phyloP scores from a whole-genome alignment of 2,888 invertebrate genomes.

The Oxycera nigricornis region DNA sequence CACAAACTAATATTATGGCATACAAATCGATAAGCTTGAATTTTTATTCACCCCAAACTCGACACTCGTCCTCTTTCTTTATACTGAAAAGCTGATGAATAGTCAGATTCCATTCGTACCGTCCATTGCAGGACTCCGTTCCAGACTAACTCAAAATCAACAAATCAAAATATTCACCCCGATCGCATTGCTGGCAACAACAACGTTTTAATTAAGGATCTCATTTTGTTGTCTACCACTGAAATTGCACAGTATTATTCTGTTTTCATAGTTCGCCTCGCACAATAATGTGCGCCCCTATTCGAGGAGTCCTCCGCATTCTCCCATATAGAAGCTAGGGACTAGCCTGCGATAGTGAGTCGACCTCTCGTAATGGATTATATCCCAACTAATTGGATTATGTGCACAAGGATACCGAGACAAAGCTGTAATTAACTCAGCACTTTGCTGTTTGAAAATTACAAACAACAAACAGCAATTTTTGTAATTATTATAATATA shows the following conservation, averaged over 20 bases:
- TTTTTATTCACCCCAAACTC: no score
- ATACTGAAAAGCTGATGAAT: no score
- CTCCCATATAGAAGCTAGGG: background rate
- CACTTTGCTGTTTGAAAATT: background rate
- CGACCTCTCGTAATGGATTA: background rate
- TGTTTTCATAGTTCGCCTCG: background rate
- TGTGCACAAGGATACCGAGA: background rate
- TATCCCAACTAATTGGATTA: constrained; percentile 12
- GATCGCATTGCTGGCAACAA: background rate
- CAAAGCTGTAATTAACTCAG: constrained; percentile 5
- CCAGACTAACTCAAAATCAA: background rate
- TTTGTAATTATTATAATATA: background rate
- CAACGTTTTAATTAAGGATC: constrained; percentile 26
- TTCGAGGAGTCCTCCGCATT: background rate
- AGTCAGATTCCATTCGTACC: no score
- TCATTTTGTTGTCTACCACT: constrained; percentile 16
- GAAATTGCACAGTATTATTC: constrained; percentile 6
- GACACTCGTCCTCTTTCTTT: no score
- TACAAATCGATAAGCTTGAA: no score
- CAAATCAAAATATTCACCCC: background rate
- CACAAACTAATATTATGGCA: no score
- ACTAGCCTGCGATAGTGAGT: background rate
- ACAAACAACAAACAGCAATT: background rate
- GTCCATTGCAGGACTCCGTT: no score
- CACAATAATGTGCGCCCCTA: background rate